Percentiles rank a stretch among this genome's conserved stretches.
These are phyloP conservation scores for Callipepla californica DNA, from an alignment of 2,113 vertebrate species.

Conservation along the genomic window DNA sequence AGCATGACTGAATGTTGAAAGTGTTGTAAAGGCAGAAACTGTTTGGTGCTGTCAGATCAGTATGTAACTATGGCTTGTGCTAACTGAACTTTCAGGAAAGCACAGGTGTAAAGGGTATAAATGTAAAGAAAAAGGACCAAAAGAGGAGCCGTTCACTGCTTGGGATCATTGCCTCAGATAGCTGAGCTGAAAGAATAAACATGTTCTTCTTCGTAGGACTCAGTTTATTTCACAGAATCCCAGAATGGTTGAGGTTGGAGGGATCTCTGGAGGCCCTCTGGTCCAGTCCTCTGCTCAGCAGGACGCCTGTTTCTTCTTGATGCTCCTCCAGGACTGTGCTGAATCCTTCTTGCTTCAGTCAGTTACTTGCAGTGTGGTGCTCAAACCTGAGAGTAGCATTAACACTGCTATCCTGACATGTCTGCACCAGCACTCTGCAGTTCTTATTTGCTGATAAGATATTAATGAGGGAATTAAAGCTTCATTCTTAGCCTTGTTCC, in stretches of 20 bases:
- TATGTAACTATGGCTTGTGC: neutral
- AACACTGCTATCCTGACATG: neutral
- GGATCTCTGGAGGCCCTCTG: neutral
- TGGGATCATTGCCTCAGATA: neutral
- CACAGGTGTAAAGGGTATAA: neutral
- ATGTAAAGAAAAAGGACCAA: neutral
- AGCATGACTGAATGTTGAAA: neutral
- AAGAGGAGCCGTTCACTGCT: neutral
- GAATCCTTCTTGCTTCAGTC: neutral
- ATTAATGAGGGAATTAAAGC: neutral
- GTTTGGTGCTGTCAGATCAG: neutral
- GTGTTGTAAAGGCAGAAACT: accelerated
- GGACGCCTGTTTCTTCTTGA: neutral
- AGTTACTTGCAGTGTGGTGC: neutral
- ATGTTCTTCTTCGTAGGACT: neutral
- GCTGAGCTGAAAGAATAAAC: neutral
- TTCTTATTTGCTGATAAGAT: neutral
- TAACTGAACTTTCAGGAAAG: neutral
- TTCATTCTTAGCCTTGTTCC: neutral
- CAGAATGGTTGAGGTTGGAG: neutral
- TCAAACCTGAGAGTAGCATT: neutral
- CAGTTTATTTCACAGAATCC: neutral
- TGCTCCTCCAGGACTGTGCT: neutral
- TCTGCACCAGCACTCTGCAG: neutral
- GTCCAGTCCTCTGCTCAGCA: neutral